Evolutionary conservation across 2,888 invertebrate species (phyloP), one percentile per base, ranked within the genome.

Genomic region (Lithosia quadra): DNA sequence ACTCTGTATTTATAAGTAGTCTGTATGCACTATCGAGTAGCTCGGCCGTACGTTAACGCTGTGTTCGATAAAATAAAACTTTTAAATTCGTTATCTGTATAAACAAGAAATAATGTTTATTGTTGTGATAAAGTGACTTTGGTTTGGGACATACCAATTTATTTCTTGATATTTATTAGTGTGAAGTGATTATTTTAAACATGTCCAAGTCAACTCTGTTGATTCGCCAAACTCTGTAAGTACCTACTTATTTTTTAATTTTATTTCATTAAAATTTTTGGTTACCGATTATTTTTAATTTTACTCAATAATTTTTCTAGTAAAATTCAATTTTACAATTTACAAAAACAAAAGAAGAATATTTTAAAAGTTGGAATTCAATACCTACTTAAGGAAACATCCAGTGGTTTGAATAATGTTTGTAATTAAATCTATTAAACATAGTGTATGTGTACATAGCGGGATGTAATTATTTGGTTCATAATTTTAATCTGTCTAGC

Each of bases 141-240:
- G 73, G 67, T 68, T 67, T 63, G 63, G 49, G 49, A 71, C 34
- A 65, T 72, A 36, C 61, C 65, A 53, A 65, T 72, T 73, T 71
- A 9, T 63, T 65, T 69, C 62, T 68, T 68, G 65, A 62, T 53
- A 69, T 76, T 75, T 74, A 63, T 65, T 79, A 72, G 74, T 62
- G 11, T 49, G 75, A 72, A 76, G 75, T 80, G 80, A 66, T 69
- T 70, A 61, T 55, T 71, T 72, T 67, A 7, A 79, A 74, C 65
- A 90, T 90, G 89, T 82, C 88, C 63, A 90, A 89, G 73, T 76
- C 89, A 21, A 79, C 86, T 11, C 67, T 87, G 60, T 69, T 90
- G 56, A 75, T 89, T 64, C 89, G 89, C 15, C 88, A 89, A 77
- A 80, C 87, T 0, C 58, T 90, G 89, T 90, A 75, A 92, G 92